Percentiles rank a stretch among this genome's conserved stretches.
phyloP scores from a whole-genome alignment of 2,113 vertebrate species.

The Bothrops jararaca region DNA sequence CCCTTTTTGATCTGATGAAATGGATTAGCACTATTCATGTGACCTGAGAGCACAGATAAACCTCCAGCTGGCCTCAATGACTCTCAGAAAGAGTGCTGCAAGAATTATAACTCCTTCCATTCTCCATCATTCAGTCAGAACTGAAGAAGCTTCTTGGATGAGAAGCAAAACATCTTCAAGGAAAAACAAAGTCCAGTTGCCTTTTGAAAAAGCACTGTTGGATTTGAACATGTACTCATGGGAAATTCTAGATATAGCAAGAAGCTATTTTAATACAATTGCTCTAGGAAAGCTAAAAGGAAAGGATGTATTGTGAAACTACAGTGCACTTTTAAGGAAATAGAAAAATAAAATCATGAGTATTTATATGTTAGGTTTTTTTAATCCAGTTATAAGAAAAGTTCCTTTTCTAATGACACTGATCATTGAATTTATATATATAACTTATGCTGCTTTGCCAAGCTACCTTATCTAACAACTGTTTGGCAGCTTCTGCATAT shows the following conservation, averaged over 20 bases:
- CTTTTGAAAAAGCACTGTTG: neutral
- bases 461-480: neutral
- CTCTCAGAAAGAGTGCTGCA: neutral
- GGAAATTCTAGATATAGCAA: conserved; percentile 71
- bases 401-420: neutral
- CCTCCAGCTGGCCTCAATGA: neutral
- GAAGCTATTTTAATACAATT: conserved; percentile 78
- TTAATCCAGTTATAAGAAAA: neutral
- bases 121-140: neutral
- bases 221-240: conserved; percentile 62
- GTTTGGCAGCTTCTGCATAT: neutral
- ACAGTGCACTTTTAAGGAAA: conserved; percentile 42
- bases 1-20: conserved; percentile 71
- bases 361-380: neutral
- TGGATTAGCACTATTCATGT: conserved; percentile 25
- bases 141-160: neutral
- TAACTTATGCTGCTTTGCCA: neutral
- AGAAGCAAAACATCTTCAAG: neutral
- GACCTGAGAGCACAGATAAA: neutral
- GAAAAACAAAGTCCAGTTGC: neutral
- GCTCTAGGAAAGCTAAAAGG: conserved; percentile 72
- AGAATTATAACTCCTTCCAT: neutral
- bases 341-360: conserved; percentile 24
- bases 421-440: neutral
- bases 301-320: conserved; percentile 62